phyloP scores from a whole-genome alignment of 2,797 vertebrate genomes.

The Enteromius paludinosus region DNA sequence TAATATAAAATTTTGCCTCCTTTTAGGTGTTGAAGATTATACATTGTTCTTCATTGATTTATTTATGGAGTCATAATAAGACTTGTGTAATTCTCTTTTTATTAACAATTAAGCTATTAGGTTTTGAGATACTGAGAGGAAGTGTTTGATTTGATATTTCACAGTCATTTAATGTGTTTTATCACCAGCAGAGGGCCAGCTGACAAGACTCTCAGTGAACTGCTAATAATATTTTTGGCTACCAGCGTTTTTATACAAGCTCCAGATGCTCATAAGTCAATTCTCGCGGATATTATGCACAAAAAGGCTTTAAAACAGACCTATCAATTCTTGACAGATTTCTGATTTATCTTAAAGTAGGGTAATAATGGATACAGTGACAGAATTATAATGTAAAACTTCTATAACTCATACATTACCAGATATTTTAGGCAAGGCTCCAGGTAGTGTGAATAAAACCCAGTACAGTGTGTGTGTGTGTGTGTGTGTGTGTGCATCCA shows the following conservation, averaged over 20 bases:
- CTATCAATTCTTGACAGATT: neutral
- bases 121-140: neutral
- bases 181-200: constrained; percentile 29
- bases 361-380: neutral
- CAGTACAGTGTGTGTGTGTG: neutral
- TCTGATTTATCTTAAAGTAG: neutral
- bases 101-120: neutral
- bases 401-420: neutral
- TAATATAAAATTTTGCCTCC: too few relatives aligned
- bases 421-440: neutral
- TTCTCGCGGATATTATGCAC: neutral
- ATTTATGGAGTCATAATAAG: neutral
- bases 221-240: neutral
- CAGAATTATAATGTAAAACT: neutral
- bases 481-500: constrained; percentile 2
- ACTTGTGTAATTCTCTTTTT: neutral
- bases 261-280: neutral
- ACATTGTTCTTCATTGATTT: too few relatives aligned
- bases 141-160: constrained; percentile 10
- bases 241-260: neutral
- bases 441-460: neutral
- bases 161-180: neutral
- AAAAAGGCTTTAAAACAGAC: neutral
- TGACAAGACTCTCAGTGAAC: neutral
- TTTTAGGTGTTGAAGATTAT: too few relatives aligned